These are phyloP conservation scores for Saguinus imperator DNA, from an alignment of 2,113 vertebrate species.

Conservation along the genomic window DNA sequence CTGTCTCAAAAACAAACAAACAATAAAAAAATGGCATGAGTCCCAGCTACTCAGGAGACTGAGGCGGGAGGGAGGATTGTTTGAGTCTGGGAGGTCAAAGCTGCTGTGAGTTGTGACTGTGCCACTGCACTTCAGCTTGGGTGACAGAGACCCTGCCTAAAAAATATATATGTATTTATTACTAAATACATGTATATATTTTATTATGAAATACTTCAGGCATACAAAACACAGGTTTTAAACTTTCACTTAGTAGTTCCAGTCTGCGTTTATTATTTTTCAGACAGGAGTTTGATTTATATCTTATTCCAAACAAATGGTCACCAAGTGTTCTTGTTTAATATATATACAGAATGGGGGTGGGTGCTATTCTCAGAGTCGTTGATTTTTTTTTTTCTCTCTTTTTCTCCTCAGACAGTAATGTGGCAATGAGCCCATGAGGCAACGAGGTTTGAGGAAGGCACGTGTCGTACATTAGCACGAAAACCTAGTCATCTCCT, in stretches of 20 bases:
- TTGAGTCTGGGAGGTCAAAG: too few species aligned
- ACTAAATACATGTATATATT: too few species aligned
- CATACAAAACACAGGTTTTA: not conserved
- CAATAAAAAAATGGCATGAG: too few species aligned
- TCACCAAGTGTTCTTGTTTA: constrained; percentile 7
- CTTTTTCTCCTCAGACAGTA: not conserved
- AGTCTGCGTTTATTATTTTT: constrained; percentile 26
- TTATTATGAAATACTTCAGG: not conserved
- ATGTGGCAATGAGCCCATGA: not conserved
- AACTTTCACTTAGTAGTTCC: not conserved
- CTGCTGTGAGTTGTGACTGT: too few species aligned
- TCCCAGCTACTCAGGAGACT: too few species aligned
- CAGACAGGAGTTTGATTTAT: not conserved
- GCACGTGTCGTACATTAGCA: not conserved
- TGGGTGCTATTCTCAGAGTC: not conserved
- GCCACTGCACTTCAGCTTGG: too few species aligned
- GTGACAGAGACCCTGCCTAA: too few species aligned
- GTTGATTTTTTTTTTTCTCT: not conserved
- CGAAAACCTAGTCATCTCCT: not conserved
- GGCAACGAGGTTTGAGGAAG: not conserved
- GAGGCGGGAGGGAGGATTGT: too few species aligned
- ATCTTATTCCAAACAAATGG: constrained; percentile 7
- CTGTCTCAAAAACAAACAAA: too few species aligned
- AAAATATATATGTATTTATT: too few species aligned
- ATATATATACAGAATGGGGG: not conserved